These are phyloP conservation scores for Polymixis lichenea DNA, from an alignment of 2,888 invertebrate species.

Conservation along the genomic window DNA sequence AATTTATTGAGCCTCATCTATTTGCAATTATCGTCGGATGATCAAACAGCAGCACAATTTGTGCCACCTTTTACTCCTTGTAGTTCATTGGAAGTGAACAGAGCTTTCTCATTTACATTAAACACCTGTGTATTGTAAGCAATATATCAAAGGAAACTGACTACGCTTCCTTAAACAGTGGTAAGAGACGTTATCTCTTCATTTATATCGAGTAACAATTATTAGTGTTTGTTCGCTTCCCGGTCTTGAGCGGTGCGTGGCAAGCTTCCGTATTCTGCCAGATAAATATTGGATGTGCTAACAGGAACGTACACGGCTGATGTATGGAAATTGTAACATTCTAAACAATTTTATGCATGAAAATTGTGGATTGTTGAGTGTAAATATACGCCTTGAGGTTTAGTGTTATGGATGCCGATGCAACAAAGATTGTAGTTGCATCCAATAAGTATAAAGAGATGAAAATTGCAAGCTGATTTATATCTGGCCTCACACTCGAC, in stretches of 20 bases:
- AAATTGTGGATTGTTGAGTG: constrained; percentile 67
- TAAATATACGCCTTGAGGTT: constrained; percentile 55
- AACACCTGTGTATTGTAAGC: constrained; percentile 68
- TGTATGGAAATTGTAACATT: constrained; percentile 68
- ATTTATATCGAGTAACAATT: constrained; percentile 86
- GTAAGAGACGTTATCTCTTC: constrained; percentile 85
- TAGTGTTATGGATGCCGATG: constrained; percentile 51
- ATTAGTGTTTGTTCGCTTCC: constrained; percentile 82
- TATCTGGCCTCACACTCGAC: not conserved
- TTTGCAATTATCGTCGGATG: constrained; percentile 22
- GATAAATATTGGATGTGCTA: constrained; percentile 75
- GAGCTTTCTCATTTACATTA: constrained; percentile 66
- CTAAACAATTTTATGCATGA: constrained; percentile 67
- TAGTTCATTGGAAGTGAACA: constrained; percentile 42
- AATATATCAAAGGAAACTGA: constrained; percentile 74
- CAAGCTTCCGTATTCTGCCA: constrained; percentile 77
- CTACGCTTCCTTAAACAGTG: constrained; percentile 83
- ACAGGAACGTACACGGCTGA: constrained; percentile 66
- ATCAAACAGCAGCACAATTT: constrained; percentile 33
- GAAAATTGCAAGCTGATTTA: constrained; percentile 11
- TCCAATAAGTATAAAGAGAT: constrained; percentile 18
- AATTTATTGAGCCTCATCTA: not conserved
- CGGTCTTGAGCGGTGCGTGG: constrained; percentile 75
- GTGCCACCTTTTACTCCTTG: constrained; percentile 33
- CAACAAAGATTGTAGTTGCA: constrained; percentile 55